Percentiles rank a stretch among this genome's conserved stretches.
Conservation (phyloP, 2,888 invertebrate species). For the Venusia cambrica region DNA sequence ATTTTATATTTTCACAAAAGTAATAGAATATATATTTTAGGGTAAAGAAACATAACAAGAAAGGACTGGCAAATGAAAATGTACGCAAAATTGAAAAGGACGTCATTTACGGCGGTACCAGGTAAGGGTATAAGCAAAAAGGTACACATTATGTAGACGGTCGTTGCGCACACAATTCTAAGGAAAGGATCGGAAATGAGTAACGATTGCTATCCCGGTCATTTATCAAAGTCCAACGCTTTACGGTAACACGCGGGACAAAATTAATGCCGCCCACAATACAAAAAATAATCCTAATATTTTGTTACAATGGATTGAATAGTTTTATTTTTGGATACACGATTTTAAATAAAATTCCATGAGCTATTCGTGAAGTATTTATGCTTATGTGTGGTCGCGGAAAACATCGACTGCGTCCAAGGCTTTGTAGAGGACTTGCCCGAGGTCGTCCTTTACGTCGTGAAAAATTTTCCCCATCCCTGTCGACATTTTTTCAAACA, state of each 20-base stretch:
- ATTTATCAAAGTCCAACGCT: constrained; percentile 71
- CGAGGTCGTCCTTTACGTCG: constrained; percentile 13
- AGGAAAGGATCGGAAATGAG: constrained; percentile 69
- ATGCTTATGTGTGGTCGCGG: constrained; percentile 9
- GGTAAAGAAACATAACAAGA: too few species aligned
- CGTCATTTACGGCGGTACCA: constrained; percentile 41
- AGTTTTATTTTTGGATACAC: constrained; percentile 10
- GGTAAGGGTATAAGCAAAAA: constrained; percentile 48
- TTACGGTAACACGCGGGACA: constrained; percentile 48
- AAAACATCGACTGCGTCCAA: constrained; percentile 15
- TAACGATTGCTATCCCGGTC: constrained; percentile 65
- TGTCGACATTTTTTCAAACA: constrained; percentile 10
- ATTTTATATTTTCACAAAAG: too few species aligned
- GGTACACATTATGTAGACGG: constrained; percentile 51
- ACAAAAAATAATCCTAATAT: constrained; percentile 30
- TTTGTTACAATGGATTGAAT: constrained; percentile 6
- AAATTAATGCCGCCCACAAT: constrained; percentile 51
- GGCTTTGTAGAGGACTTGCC: constrained; percentile 14
- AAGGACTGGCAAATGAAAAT: constrained; percentile 33
- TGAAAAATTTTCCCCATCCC: constrained; percentile 18
- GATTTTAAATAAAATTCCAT: constrained; percentile 8
- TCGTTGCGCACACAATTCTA: constrained; percentile 43
- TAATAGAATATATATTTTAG: too few species aligned
- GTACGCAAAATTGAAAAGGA: constrained; percentile 38
- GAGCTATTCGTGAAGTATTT: constrained; percentile 1